Conservation (phyloP, 2,888 invertebrate species). For the Neoascia interrupta region DNA sequence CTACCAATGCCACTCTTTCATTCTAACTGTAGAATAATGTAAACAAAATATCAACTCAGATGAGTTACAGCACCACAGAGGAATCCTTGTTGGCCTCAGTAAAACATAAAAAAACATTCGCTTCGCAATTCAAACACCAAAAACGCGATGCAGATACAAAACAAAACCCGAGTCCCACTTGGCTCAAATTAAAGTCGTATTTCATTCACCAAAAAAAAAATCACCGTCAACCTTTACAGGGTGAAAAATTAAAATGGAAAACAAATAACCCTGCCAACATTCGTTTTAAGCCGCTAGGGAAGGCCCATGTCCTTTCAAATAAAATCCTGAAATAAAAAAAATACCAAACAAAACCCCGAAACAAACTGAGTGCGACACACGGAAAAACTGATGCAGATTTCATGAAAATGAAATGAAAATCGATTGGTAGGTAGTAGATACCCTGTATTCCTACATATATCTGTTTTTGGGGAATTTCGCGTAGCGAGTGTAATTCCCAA, state of each 20-base stretch:
- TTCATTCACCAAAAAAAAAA: not conserved
- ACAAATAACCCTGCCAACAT: slow-evolving; percentile 46
- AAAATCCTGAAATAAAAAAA: not conserved
- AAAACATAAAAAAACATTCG: too few species aligned
- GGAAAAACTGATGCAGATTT: slow-evolving; percentile 39
- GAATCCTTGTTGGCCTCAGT: too few species aligned
- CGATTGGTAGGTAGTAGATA: too few species aligned
- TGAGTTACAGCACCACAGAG: too few species aligned
- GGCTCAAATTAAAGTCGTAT: slow-evolving; percentile 35
- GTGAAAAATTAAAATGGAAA: slow-evolving; percentile 23
- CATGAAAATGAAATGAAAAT: slow-evolving; percentile 52
- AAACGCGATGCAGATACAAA: not conserved
- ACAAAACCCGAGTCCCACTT: slow-evolving; percentile 10
- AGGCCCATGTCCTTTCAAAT: not conserved
- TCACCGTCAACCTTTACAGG: not conserved
- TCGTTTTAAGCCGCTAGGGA: slow-evolving; percentile 14
- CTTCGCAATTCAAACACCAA: too few species aligned
- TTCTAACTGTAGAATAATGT: too few species aligned
- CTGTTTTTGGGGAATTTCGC: slow-evolving; percentile 22
- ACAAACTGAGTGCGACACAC: not conserved
- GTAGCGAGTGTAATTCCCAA: slow-evolving; percentile 28
- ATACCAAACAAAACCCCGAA: not conserved
- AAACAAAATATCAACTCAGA: too few species aligned
- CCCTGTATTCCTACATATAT: too few species aligned
- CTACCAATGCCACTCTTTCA: too few species aligned